phyloP scores from a whole-genome alignment of 1,140 invertebrate genomes.

The Meloidogyne floridensis region DNA sequence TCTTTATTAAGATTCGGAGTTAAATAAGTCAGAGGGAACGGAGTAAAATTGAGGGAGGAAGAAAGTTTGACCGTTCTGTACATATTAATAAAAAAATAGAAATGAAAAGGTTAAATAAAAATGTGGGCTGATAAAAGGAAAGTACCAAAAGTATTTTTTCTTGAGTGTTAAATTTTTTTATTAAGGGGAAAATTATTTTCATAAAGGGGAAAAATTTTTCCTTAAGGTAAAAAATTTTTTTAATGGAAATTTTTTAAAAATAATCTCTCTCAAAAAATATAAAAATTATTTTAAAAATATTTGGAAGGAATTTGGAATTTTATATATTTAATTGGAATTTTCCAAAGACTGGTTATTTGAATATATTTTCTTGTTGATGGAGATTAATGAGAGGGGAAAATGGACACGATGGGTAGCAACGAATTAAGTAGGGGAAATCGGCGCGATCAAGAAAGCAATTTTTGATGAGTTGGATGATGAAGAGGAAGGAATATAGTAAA shows the following conservation, averaged over 20 bases:
- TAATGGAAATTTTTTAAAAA: too few species aligned
- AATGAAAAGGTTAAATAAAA: too few species aligned
- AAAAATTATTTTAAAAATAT: background rate
- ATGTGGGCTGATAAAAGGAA: too few species aligned
- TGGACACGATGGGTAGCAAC: background rate
- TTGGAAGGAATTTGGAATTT: background rate
- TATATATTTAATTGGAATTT: background rate
- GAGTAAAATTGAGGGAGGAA: too few species aligned
- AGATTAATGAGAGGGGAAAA: background rate
- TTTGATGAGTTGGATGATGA: slow-evolving; percentile 6
- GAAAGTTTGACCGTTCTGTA: too few species aligned
- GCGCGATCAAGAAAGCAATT: slow-evolving; percentile 6
- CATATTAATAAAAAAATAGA: too few species aligned
- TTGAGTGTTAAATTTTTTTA: background rate
- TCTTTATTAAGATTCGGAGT: too few species aligned
- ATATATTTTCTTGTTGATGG: slow-evolving; percentile 4
- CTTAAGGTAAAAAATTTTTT: too few species aligned
- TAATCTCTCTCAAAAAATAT: background rate
- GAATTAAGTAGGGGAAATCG: background rate
- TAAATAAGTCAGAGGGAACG: too few species aligned
- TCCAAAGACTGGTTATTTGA: background rate
- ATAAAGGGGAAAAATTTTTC: too few species aligned
- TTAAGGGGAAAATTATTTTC: background rate
- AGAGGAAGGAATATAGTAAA: background rate
- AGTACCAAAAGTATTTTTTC: too few species aligned